Evolutionary conservation across 1,140 invertebrate species (phyloP).

Genomic region (Orius insidiosus): DNA sequence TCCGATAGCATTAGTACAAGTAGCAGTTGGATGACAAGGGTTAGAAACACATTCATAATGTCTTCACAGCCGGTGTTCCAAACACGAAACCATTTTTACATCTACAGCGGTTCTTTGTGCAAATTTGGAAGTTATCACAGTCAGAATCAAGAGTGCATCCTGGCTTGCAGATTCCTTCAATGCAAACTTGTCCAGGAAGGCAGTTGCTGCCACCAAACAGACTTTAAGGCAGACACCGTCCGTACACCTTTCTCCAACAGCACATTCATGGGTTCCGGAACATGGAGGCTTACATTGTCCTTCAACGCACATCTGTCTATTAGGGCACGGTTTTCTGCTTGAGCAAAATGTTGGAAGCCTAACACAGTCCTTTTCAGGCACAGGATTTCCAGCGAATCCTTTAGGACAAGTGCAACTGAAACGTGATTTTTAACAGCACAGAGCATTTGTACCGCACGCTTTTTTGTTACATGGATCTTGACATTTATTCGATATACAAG

Average conservation of each 20-base stretch:
- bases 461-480: slow-evolving; percentile 61
- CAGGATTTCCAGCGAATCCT: slow-evolving; percentile 72
- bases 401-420: slow-evolving; percentile 58
- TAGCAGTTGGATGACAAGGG: slow-evolving; percentile 61
- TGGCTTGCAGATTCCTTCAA: slow-evolving; percentile 54
- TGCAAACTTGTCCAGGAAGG: slow-evolving; percentile 68
- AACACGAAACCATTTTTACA: slow-evolving; percentile 52
- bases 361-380: slow-evolving; percentile 73
- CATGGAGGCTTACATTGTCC: slow-evolving; percentile 60
- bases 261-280: slow-evolving; percentile 47
- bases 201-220: slow-evolving; percentile 81
- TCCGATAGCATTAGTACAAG: slow-evolving; percentile 61
- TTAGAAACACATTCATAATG: slow-evolving; percentile 58
- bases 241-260: slow-evolving; percentile 63
- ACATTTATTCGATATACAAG: slow-evolving; percentile 70
- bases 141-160: slow-evolving; percentile 69
- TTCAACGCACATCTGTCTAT: slow-evolving; percentile 51
- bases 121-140: slow-evolving; percentile 62
- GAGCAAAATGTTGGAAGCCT: slow-evolving; percentile 48
- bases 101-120: slow-evolving; percentile 56
- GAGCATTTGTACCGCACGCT: slow-evolving; percentile 68
- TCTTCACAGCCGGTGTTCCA: slow-evolving; percentile 51
- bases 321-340: slow-evolving; percentile 44
- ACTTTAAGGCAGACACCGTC: slow-evolving; percentile 64
- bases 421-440: slow-evolving; percentile 54